Evolutionary conservation across 2,888 invertebrate genomes (phyloP).

Genomic region (Cataglyphis altisquamis): DNA sequence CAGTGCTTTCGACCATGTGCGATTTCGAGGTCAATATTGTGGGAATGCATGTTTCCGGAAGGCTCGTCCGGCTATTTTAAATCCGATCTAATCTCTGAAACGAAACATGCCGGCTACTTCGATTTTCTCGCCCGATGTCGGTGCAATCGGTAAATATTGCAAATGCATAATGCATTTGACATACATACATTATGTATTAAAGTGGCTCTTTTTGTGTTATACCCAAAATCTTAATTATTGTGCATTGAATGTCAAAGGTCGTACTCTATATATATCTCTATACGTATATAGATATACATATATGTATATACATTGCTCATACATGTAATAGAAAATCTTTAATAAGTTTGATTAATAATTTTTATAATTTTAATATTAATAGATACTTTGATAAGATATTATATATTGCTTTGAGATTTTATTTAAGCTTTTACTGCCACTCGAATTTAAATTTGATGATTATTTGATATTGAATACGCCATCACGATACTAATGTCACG

Average conservation of each 20-base stretch:
- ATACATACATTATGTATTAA: slow-evolving; percentile 36
- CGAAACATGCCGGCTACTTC: slow-evolving; percentile 17
- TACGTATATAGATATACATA: too few species aligned
- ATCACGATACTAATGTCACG: not conserved
- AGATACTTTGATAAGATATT: not conserved
- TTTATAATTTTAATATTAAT: not conserved
- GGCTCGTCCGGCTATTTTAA: slow-evolving; percentile 30
- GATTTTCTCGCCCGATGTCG: slow-evolving; percentile 27
- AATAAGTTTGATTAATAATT: too few species aligned
- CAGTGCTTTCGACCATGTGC: slow-evolving; percentile 57
- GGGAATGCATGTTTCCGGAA: slow-evolving; percentile 51
- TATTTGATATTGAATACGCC: not conserved
- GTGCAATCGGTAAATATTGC: slow-evolving; percentile 34
- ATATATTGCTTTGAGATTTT: not conserved
- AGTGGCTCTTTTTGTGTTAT: not conserved
- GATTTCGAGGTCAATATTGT: slow-evolving; percentile 56
- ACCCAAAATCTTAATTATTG: not conserved
- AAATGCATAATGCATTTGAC: slow-evolving; percentile 48
- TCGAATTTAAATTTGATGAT: not conserved
- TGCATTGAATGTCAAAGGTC: not conserved
- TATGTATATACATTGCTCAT: too few species aligned
- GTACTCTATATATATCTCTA: too few species aligned
- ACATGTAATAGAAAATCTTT: not conserved
- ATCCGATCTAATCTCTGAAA: slow-evolving; percentile 30
- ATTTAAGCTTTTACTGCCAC: not conserved